phyloP scores from a whole-genome alignment of 2,113 vertebrate species.

The Tupaia tana region DNA sequence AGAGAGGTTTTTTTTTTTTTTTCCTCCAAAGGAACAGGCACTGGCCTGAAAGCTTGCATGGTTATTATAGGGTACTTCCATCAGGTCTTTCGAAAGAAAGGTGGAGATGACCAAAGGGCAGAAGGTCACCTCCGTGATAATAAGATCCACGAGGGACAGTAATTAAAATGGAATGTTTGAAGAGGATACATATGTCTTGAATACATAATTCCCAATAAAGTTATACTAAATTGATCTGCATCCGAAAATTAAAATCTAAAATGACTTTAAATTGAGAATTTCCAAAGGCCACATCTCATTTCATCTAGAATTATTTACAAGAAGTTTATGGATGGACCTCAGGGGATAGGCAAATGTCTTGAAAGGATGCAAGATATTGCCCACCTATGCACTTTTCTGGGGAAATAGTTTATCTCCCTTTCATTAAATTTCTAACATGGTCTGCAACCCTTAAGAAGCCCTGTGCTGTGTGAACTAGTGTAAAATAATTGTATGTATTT shows the following conservation, averaged over 20 bases:
- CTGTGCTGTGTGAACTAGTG: not conserved
- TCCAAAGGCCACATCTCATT: slow-evolving; percentile 10
- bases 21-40: slow-evolving; percentile 49
- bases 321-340: slow-evolving; percentile 14
- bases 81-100: slow-evolving; percentile 80
- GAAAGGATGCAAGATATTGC: not conserved
- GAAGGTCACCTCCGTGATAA: slow-evolving; percentile 75
- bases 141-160: slow-evolving; percentile 69
- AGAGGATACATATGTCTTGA: slow-evolving; percentile 48
- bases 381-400: not conserved
- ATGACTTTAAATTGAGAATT: slow-evolving; percentile 12
- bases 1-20: slow-evolving; percentile 15
- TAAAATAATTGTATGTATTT: not conserved
- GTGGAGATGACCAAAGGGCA: slow-evolving; percentile 78
- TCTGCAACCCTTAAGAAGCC: not conserved
- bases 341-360: not conserved
- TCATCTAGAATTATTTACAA: slow-evolving; percentile 9
- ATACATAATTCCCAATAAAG: slow-evolving; percentile 61
- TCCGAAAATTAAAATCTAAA: not conserved
- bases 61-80: slow-evolving; percentile 71
- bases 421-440: not conserved
- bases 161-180: slow-evolving; percentile 80
- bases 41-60: slow-evolving; percentile 15
- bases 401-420: not conserved
- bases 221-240: slow-evolving; percentile 42